phyloP scores from a whole-genome alignment of 2,113 vertebrate genomes.

The Aspiorhynchus laticeps region DNA sequence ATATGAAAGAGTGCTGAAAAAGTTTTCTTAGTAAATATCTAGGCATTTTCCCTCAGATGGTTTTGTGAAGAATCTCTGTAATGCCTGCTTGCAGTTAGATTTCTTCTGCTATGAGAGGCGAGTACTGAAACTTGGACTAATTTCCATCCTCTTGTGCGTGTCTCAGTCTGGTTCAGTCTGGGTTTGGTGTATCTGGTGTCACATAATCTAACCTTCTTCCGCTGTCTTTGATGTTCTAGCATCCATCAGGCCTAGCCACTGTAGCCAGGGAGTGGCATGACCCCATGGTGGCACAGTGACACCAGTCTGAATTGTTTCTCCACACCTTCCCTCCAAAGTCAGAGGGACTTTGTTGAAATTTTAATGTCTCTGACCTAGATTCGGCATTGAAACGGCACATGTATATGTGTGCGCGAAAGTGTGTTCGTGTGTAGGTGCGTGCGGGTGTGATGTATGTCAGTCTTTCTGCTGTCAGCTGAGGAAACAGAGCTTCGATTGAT shows the following conservation, averaged over 20 bases:
- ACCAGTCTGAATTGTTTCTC: slow-evolving; percentile 65
- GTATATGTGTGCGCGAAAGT: slow-evolving; percentile 21
- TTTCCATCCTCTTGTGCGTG: too few species aligned
- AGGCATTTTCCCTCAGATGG: background rate
- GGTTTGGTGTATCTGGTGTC: background rate
- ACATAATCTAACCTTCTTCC: background rate
- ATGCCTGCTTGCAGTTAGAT: background rate
- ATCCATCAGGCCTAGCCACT: slow-evolving; percentile 6
- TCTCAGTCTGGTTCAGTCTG: background rate
- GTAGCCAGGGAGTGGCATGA: slow-evolving; percentile 49
- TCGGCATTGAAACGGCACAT: slow-evolving; percentile 40
- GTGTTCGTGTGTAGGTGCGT: slow-evolving; percentile 42
- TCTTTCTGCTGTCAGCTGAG: slow-evolving; percentile 66
- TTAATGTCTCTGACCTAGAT: slow-evolving; percentile 80
- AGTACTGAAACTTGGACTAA: background rate
- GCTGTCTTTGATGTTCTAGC: slow-evolving; percentile 11
- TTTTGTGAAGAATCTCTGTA: background rate
- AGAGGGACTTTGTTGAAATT: slow-evolving; percentile 73
- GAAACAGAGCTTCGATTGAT: slow-evolving; percentile 56
- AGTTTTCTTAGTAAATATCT: background rate
- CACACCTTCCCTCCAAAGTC: slow-evolving; percentile 64
- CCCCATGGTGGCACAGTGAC: slow-evolving; percentile 40
- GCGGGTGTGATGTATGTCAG: slow-evolving; percentile 66
- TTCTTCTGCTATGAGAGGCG: background rate
- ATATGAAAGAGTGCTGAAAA: background rate